Evolutionary conservation across 2,797 vertebrate genomes (phyloP), one percentile per base, ranked within the genome.

Genomic region (Paramormyrops hopkinsi): DNA sequence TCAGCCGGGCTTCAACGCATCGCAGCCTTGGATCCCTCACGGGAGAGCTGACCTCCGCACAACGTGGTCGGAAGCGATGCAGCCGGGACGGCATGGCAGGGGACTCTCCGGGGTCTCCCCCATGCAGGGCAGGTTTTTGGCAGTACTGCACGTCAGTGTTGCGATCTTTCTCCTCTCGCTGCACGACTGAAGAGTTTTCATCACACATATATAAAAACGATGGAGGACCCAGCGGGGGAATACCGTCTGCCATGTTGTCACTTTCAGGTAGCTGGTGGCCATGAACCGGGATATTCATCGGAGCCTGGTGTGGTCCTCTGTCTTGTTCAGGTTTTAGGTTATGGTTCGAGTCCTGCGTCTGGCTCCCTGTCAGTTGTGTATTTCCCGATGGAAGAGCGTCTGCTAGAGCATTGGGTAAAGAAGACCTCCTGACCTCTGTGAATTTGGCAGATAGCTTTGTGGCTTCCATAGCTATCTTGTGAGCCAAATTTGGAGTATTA

Each of bases 281-380:
- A 1, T 95, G 94, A 93, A 96, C 94, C 92, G 96, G 96, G 93
- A 97, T 96, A 91, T 96, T 96, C 96, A 96, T 96, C 88, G 94
- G 93, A 8, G 88, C 92, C 59, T 92, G 93, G 62, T 90, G 90
- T 90, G 54, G 19, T 82, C 50, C 19, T 33, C n/a, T 33, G 29
- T 88, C 54, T 79, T 65, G n/a, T 79, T 41, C 62, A 1, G 92
- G 88, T 88, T 92, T 37, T 1, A 89, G 85, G 29, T n/a, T 90
- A 50, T 91, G 90, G 73, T 79, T n/a, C 33, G 29, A 33, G 2
- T 93, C 92, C 90, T 85, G 92, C 2, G 62, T 87, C 25, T 37
- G 25, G 84, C 33, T 65, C 6, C 29, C 89, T 51, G 88, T 82
- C 88, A 89, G 46, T 29, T 19, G 69, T 73, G 19, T 8, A 3